Evolutionary conservation across 2,888 invertebrate species (phyloP).

Genomic region (Rhamphomyia laevipes): DNA sequence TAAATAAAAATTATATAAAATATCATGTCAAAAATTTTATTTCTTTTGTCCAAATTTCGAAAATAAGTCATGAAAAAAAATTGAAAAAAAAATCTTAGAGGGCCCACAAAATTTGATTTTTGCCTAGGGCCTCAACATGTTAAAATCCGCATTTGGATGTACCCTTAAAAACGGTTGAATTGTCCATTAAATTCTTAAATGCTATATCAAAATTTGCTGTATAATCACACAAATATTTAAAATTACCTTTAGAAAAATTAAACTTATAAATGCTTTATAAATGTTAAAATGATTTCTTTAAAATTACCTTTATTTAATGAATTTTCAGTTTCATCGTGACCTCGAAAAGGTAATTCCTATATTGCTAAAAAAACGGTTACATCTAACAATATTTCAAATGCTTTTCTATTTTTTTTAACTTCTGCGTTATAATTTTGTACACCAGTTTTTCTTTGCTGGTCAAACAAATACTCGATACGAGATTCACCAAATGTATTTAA

Average conservation of each 20-base stretch:
- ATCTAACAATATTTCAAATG: constrained; percentile 9
- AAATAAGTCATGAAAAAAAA: too few relatives aligned
- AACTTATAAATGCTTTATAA: too few relatives aligned
- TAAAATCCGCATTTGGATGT: too few relatives aligned
- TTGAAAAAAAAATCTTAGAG: too few relatives aligned
- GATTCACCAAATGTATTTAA: constrained; percentile 2
- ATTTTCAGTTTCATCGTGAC: constrained; percentile 7
- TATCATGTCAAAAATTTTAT: too few relatives aligned
- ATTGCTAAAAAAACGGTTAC: constrained; percentile 9
- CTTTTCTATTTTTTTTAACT: constrained; percentile 8
- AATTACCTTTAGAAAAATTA: neutral
- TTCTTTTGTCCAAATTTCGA: too few relatives aligned
- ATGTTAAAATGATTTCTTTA: too few relatives aligned
- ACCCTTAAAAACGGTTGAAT: neutral
- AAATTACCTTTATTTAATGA: neutral
- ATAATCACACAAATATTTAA: constrained; percentile 6
- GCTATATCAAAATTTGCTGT: neutral
- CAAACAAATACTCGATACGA: constrained; percentile 3
- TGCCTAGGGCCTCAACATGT: too few relatives aligned
- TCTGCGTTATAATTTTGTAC: constrained; percentile 5
- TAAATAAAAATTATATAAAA: too few relatives aligned
- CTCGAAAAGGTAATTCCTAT: constrained; percentile 9
- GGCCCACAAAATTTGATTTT: too few relatives aligned
- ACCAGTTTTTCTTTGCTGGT: constrained; percentile 6
- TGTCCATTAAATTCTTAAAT: constrained; percentile 7